phyloP scores from a whole-genome alignment of 2,113 vertebrate species.

The Alligator sinensis region DNA sequence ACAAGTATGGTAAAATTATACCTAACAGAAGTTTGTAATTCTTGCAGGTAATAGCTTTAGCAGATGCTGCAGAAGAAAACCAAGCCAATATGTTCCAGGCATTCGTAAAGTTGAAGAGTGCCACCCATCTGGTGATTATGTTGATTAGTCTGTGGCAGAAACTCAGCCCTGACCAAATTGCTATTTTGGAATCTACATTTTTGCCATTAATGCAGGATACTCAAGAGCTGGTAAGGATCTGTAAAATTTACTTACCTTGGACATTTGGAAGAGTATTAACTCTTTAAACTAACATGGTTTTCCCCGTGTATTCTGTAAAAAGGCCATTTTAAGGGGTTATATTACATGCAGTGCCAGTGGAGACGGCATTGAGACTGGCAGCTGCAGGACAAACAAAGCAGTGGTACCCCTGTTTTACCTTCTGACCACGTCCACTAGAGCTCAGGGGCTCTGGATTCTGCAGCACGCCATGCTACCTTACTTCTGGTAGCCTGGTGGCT shows the following conservation, averaged over 20 bases:
- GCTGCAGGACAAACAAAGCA: too few relatives aligned
- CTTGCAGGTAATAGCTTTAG: constrained; percentile 90
- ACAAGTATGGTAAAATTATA: constrained; percentile 38
- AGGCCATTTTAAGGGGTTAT: not conserved
- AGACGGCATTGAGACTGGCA: too few relatives aligned
- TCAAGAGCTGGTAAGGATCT: constrained; percentile 88
- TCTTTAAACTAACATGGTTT: not conserved
- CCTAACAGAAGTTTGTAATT: constrained; percentile 67
- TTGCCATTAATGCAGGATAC: constrained; percentile 90
- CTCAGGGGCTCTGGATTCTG: too few relatives aligned
- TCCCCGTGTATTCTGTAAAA: not conserved
- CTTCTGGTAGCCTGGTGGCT: too few relatives aligned
- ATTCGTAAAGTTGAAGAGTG: constrained; percentile 86
- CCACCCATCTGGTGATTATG: constrained; percentile 89
- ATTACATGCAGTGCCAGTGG: too few relatives aligned
- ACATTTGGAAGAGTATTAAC: not conserved
- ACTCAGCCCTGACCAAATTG: constrained; percentile 85
- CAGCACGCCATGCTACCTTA: too few relatives aligned
- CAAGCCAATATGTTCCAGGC: constrained; percentile 84
- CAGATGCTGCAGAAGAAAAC: constrained; percentile 91
- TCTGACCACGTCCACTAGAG: too few relatives aligned
- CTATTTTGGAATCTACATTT: constrained; percentile 90
- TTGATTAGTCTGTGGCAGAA: constrained; percentile 92
- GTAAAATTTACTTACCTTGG: not conserved
- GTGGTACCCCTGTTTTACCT: too few relatives aligned